phyloP scores from a whole-genome alignment of 2,888 invertebrate species.

The Aporophyla lueneburgensis region DNA sequence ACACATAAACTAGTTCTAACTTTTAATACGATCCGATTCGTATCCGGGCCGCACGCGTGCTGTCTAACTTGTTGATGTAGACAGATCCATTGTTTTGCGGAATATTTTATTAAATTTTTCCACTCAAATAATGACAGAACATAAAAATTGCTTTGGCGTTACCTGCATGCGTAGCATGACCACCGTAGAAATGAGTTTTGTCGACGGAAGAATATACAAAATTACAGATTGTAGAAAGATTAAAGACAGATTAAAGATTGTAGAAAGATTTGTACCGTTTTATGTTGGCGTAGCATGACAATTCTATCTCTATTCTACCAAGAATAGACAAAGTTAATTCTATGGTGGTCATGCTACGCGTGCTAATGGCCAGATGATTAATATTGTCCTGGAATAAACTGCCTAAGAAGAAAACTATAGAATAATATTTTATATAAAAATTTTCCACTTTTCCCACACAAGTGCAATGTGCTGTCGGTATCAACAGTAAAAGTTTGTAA shows the following conservation, averaged over 20 bases:
- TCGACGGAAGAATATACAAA: too few relatives aligned
- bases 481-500: neutral
- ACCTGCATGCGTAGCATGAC: too few relatives aligned
- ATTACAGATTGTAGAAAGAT: too few relatives aligned
- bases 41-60: conserved; percentile 36
- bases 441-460: neutral
- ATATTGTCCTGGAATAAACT: neutral
- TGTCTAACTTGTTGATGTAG: conserved; percentile 24
- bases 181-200: too few relatives aligned
- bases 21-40: conserved; percentile 69
- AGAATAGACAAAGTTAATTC: too few relatives aligned
- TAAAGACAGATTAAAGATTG: too few relatives aligned
- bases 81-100: conserved; percentile 21
- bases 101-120: neutral
- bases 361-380: neutral
- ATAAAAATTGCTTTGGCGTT: neutral
- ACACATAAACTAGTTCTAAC: conserved; percentile 63
- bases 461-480: neutral
- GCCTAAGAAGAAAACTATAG: neutral
- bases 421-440: neutral
- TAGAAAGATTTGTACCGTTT: too few relatives aligned
- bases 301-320: too few relatives aligned
- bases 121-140: too few relatives aligned
- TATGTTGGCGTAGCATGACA: too few relatives aligned
- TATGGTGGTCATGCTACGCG: too few relatives aligned